phyloP scores from a whole-genome alignment of 1,140 invertebrate genomes.

The Thaumetopoea pityocampa region DNA sequence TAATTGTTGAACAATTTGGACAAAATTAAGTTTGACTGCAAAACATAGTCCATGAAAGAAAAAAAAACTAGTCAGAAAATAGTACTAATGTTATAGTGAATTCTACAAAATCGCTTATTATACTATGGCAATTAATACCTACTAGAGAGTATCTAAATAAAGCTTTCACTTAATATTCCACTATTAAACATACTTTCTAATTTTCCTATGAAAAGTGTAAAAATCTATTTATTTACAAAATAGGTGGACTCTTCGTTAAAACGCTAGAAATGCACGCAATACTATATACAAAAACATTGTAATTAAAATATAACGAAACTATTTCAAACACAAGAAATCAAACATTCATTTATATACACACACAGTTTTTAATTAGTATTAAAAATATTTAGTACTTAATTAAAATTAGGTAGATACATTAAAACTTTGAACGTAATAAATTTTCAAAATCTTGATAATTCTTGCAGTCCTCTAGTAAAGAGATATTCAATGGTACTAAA shows the following conservation, averaged over 20 bases:
- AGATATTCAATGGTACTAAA: too few relatives aligned
- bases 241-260: constrained; percentile 74
- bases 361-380: background rate
- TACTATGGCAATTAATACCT: constrained; percentile 58
- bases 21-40: too few relatives aligned
- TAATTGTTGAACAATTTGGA: too few relatives aligned
- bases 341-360: too few relatives aligned
- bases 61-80: too few relatives aligned
- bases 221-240: constrained; percentile 73
- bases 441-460: too few relatives aligned
- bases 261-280: constrained; percentile 63
- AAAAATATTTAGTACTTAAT: background rate
- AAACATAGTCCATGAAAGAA: too few relatives aligned
- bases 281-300: constrained; percentile 27
- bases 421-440: too few relatives aligned
- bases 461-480: too few relatives aligned
- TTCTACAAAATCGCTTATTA: constrained; percentile 27
- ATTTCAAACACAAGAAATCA: background rate
- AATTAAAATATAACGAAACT: background rate
- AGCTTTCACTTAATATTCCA: constrained; percentile 48
- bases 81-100: constrained; percentile 12
- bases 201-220: constrained; percentile 59
- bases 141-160: constrained; percentile 51
- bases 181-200: constrained; percentile 32
- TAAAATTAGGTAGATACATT: background rate